Evolutionary conservation across 2,797 vertebrate genomes (phyloP), one percentile per base, ranked within the genome.

Genomic region (Gallinago solitaria): DNA sequence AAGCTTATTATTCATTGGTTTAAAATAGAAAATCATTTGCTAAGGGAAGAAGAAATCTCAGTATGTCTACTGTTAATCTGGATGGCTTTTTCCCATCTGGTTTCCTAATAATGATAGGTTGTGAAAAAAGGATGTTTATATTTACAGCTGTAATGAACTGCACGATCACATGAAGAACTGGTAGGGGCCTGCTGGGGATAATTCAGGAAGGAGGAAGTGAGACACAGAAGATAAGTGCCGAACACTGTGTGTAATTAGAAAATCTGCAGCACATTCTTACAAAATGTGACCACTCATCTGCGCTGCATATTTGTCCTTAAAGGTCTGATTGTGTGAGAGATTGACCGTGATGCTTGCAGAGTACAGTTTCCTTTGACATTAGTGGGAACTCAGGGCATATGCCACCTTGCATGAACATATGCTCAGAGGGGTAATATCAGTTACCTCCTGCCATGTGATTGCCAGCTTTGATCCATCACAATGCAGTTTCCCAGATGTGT

Each of bases 101-200:
- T 88, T 90, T 91, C 27, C 60, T 70, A 82, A 86, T 87, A 93
- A 88, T 73, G 59, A 79, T 69, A 69, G 27, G 5, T 39, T 92
- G 30, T 57, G 47, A 60, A 21, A 73, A 89, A 90, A 63, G 11
- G 12, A 32, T 92, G 30, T 91, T 91, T 84, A 27, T 81, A 81
- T 92, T 95, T 93, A 88, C 50, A 90, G 33, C 47, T 92, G 37
- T 82, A 86, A 73, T 63, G 73, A 94, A 30, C 47, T 86, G 35
- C 47, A 24, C 43, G 89, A 83, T 94, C 65, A 64, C 19, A 23
- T 45, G 39, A 91, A 59, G 65, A 83, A 78, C 17, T 89, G 43
- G 61, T 79, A 81, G 77, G n/a, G 54, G 24, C 16, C 82, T 83
- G 70, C 30, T 84, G 68, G 37, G 67, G 15, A 33, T 85, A 80